Evolutionary conservation across 2,113 vertebrate species (phyloP).

Genomic region (Tyto alba): DNA sequence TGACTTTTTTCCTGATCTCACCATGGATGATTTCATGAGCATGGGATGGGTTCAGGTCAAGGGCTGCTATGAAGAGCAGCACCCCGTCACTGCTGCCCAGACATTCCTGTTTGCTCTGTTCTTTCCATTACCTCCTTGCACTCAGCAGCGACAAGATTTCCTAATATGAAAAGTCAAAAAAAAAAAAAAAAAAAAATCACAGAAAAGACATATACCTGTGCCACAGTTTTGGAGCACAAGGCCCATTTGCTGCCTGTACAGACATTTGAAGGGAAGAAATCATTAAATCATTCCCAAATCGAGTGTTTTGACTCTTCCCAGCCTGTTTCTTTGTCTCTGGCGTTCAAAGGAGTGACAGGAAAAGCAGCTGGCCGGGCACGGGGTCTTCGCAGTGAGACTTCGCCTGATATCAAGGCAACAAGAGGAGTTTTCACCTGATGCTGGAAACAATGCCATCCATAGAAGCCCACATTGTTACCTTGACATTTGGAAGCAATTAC

Average conservation of each 20-base stretch:
- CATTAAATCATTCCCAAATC: fast-evolving
- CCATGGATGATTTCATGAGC: not conserved
- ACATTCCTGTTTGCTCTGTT: not conserved
- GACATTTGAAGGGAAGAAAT: not conserved
- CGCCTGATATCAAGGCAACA: not conserved
- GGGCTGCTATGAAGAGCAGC: not conserved
- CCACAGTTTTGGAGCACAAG: not conserved
- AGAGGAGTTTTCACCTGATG: not conserved
- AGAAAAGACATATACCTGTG: not conserved
- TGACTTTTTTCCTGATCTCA: not conserved
- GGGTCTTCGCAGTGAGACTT: not conserved
- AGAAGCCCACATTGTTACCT: slow-evolving; percentile 33
- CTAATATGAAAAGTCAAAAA: not conserved
- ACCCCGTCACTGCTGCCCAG: not conserved
- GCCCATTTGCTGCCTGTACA: not conserved
- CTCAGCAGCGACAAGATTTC: not conserved
- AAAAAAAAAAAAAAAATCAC: not conserved
- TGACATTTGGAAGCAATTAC: slow-evolving; percentile 70
- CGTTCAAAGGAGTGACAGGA: not conserved
- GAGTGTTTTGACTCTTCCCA: not conserved
- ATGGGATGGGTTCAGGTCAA: not conserved
- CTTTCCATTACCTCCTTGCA: not conserved
- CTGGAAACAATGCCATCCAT: slow-evolving; percentile 21
- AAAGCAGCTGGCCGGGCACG: not conserved
- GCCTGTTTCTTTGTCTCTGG: not conserved